Percentiles rank a stretch among this genome's conserved stretches.
These are phyloP conservation scores for Etheostoma perlongum DNA, from an alignment of 2,797 vertebrate genomes.

Conservation along the genomic window DNA sequence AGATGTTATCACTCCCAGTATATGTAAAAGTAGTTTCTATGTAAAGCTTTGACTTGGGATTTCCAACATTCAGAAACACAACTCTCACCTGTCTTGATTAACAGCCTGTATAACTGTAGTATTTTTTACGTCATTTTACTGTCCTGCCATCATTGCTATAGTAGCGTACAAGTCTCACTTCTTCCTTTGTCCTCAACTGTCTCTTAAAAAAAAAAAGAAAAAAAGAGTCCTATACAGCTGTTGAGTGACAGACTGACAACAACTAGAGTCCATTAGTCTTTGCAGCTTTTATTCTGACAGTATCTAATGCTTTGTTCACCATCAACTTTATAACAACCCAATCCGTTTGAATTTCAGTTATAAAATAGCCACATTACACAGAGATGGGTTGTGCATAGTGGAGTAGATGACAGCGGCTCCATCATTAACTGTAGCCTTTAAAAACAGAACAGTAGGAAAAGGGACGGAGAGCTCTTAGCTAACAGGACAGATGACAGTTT, in stretches of 20 bases:
- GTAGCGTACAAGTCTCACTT: no score
- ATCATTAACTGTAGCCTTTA: conserved; percentile 26
- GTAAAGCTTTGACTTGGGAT: background rate
- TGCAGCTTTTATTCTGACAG: conserved; percentile 40
- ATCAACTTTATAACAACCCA: conserved; percentile 22
- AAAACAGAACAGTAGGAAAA: background rate
- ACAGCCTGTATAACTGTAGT: background rate
- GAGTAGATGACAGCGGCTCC: conserved; percentile 24
- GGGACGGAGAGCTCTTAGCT: background rate
- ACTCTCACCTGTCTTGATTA: background rate
- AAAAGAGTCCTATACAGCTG: background rate
- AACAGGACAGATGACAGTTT: conserved; percentile 30
- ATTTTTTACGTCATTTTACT: background rate
- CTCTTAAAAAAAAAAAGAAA: conserved; percentile 24
- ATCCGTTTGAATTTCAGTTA: conserved; percentile 29
- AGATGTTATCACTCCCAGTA: background rate
- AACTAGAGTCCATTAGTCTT: conserved; percentile 16
- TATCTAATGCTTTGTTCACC: conserved; percentile 32
- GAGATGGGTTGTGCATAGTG: background rate
- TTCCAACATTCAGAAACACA: conserved; percentile 2
- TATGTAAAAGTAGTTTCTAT: background rate
- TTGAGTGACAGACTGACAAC: conserved; percentile 1
- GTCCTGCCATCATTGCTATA: background rate
- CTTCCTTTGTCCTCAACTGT: no score
- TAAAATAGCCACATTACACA: conserved; percentile 19